Evolutionary conservation across 1,140 invertebrate species (phyloP), one percentile per base, ranked within the genome.

Genomic region (Drosophila athabasca): DNA sequence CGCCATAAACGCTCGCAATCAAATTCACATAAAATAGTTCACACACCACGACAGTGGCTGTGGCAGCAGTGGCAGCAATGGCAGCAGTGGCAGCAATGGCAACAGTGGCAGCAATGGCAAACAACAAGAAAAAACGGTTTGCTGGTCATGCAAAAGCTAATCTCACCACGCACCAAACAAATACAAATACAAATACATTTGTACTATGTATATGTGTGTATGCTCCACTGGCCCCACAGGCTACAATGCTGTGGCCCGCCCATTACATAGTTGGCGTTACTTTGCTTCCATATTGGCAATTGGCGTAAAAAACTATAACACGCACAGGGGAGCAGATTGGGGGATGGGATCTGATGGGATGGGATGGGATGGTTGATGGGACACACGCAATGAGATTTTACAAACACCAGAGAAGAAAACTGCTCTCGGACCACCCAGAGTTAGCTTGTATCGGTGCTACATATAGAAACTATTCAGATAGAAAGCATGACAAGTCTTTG

Each of bases 1-100:
- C 81, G 81, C 78, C 78, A 85, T 87, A 87, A 87, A 88, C 83
- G 83, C 79, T 83, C 48, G 71, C 82, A 83, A 87, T 87, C 82
- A 87, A 87, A 87, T 88, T 81, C 76, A 83, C 82, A 83, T 87
- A 79, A 87, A 87, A 87, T 87, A 87, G 69, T 88, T 87, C 83
- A 87, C 83, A 88, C 83, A 84, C 57, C 45, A 45, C 13, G 15
- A 17, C 53, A 73, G 53, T 50, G 59, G 44, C 53, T 68, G 53
- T 50, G 59, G 44, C 41, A 73, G 15, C 29, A 58, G 29, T 31
- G 29, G 17, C 22, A 44, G n/a, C 53, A 39, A 26, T 9, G 29
- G 7, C 13, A 24, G 17, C 57, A 76, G 49, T 50, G 59, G 44
- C 41, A 73, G 15, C 43, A 74, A 39, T 39, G 35, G 19, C 22